These are phyloP conservation scores for Dissostichus mawsoni DNA, from an alignment of 2,113 vertebrate genomes.

Conservation along the genomic window DNA sequence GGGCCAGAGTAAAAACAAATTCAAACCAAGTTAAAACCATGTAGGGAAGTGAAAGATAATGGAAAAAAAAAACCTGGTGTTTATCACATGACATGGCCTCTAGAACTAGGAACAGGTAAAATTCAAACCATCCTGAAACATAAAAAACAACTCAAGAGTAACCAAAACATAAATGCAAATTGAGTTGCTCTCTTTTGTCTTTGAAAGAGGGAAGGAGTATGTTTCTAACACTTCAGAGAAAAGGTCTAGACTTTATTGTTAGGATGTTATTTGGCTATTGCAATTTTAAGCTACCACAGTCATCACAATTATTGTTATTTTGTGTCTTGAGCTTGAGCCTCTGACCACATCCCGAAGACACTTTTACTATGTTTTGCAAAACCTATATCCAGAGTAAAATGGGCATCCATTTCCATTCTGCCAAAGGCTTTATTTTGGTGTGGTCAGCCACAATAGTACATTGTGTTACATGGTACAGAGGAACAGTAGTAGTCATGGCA, in stretches of 20 bases:
- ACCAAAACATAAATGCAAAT: neutral
- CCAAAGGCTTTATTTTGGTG: slow-evolving; percentile 37
- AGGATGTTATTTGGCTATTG: neutral
- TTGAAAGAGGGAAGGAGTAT: neutral
- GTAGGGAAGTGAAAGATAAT: slow-evolving; percentile 11
- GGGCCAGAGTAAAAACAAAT: slow-evolving; percentile 47
- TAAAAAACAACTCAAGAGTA: neutral
- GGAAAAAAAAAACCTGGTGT: slow-evolving; percentile 2
- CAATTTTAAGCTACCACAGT: slow-evolving; percentile 32
- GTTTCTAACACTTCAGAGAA: slow-evolving; percentile 27
- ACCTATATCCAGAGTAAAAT: slow-evolving; percentile 51
- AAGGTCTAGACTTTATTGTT: neutral
- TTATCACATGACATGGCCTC: neutral
- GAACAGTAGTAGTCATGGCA: neutral
- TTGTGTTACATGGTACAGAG: slow-evolving; percentile 3
- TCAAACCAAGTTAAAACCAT: slow-evolving; percentile 28
- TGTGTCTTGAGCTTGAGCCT: slow-evolving; percentile 28
- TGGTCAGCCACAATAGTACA: slow-evolving; percentile 43
- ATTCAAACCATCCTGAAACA: neutral
- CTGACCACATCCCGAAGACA: slow-evolving; percentile 13
- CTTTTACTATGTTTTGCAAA: slow-evolving; percentile 34
- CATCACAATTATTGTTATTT: slow-evolving; percentile 57
- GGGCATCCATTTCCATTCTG: slow-evolving; percentile 45
- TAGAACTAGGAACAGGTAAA: neutral
- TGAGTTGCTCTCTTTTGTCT: neutral